phyloP scores from a whole-genome alignment of 30 jellyfish, hydroid and myxozoan genomes.

The Turritopsis rubra region DNA sequence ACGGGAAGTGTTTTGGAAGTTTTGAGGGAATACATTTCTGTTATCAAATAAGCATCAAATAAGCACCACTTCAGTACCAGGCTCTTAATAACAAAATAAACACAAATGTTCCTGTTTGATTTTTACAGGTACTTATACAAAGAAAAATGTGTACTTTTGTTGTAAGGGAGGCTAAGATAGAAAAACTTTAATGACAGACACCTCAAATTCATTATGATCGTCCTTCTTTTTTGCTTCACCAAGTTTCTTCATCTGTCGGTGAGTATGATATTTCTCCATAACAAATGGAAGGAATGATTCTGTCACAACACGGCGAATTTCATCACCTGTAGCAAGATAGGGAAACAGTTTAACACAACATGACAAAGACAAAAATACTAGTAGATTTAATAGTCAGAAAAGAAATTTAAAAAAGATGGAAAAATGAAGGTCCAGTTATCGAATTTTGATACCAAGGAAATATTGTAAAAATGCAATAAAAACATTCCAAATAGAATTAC shows the following conservation, averaged over 20 bases:
- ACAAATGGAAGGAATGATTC: conserved; percentile 63
- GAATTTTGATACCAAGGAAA: too few species aligned
- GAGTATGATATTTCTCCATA: conserved; percentile 49
- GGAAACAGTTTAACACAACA: background rate
- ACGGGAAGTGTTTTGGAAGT: background rate
- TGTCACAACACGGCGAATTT: conserved; percentile 83
- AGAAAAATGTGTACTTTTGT: too few species aligned
- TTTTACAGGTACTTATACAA: too few species aligned
- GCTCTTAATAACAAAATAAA: too few species aligned
- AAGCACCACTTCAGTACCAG: too few species aligned
- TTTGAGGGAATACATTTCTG: too few species aligned
- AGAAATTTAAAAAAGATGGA: background rate
- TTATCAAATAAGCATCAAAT: too few species aligned
- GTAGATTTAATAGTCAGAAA: background rate
- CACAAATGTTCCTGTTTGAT: too few species aligned
- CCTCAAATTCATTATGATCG: conserved; percentile 35
- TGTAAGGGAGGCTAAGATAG: background rate
- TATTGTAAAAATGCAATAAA: too few species aligned
- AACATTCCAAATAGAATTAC: too few species aligned
- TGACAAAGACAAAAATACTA: background rate
- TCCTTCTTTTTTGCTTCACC: conserved; percentile 41
- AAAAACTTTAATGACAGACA: too few species aligned
- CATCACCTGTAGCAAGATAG: conserved; percentile 59
- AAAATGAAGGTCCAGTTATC: too few species aligned
- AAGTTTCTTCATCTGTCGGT: conserved; percentile 45